Evolutionary conservation across 2,888 invertebrate genomes (phyloP).

Genomic region (Chaitophorus viminalis): DNA sequence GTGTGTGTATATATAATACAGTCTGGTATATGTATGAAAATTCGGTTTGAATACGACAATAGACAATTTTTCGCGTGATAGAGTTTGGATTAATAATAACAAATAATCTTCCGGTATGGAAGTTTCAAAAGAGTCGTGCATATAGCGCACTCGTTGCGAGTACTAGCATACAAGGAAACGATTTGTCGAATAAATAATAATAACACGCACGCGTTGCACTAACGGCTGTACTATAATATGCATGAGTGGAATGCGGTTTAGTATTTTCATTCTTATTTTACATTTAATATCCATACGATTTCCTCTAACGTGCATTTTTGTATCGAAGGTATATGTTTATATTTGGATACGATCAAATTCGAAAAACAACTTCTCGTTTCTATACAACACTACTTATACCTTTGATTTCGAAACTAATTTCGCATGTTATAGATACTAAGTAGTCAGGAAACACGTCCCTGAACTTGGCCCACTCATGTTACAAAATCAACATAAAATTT

Average conservation of each 20-base stretch:
- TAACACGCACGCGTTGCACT: neutral
- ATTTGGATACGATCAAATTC: neutral
- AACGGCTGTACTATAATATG: neutral
- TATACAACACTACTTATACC: neutral
- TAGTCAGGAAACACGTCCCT: too few relatives aligned
- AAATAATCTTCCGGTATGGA: conserved; percentile 3
- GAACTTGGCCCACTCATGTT: too few relatives aligned
- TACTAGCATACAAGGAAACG: neutral
- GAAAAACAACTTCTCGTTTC: neutral
- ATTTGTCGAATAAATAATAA: neutral
- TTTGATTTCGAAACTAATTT: too few relatives aligned
- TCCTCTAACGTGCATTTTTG: neutral
- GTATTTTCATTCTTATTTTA: neutral
- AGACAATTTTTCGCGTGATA: conserved; percentile 34
- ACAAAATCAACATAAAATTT: too few relatives aligned
- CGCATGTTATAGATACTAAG: too few relatives aligned
- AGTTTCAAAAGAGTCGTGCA: neutral
- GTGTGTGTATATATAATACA: neutral
- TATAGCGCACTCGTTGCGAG: neutral
- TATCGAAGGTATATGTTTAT: neutral
- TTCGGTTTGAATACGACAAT: neutral
- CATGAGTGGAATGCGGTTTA: neutral
- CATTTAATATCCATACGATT: neutral
- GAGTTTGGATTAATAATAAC: conserved; percentile 34
- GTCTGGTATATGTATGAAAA: neutral